Evolutionary conservation across 1,140 invertebrate genomes (phyloP).

Genomic region (Hestina assimilis): DNA sequence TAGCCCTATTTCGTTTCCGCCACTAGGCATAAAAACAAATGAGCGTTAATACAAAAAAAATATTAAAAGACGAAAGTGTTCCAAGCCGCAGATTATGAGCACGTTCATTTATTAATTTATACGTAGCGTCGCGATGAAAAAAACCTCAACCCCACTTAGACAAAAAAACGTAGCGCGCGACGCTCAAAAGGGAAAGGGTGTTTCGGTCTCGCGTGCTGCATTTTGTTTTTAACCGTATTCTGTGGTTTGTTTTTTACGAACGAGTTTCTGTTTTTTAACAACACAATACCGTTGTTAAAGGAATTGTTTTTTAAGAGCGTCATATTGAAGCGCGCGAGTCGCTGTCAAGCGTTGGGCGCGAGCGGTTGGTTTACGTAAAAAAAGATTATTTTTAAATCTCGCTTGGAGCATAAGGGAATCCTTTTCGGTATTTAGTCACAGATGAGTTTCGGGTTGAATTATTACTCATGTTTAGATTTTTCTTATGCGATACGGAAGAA

Average conservation of each 20-base stretch:
- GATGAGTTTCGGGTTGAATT: slow-evolving; percentile 50
- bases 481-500: slow-evolving; percentile 2
- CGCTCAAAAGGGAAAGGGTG: slow-evolving; percentile 76
- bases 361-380: slow-evolving; percentile 12
- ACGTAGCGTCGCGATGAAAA: slow-evolving; percentile 71
- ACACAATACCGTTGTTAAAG: slow-evolving; percentile 71
- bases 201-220: slow-evolving; percentile 72
- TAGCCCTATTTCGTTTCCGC: slow-evolving; percentile 59
- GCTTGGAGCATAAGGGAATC: slow-evolving; percentile 50
- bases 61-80: slow-evolving; percentile 76
- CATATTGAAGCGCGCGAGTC: slow-evolving; percentile 62
- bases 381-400: slow-evolving; percentile 43
- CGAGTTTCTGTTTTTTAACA: slow-evolving; percentile 75
- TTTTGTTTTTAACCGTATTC: slow-evolving; percentile 70
- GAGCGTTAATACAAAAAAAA: slow-evolving; percentile 55
- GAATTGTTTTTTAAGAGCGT: slow-evolving; percentile 71
- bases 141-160: slow-evolving; percentile 68
- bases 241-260: slow-evolving; percentile 72
- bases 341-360: slow-evolving; percentile 23
- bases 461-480: slow-evolving; percentile 31
- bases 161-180: slow-evolving; percentile 74
- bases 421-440: slow-evolving; percentile 67
- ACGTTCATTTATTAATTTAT: slow-evolving; percentile 78
- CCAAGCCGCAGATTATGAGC: slow-evolving; percentile 73
- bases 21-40: slow-evolving; percentile 68